Evolutionary conservation across 2,888 invertebrate genomes (phyloP).

Genomic region (Marronus borbonicus): DNA sequence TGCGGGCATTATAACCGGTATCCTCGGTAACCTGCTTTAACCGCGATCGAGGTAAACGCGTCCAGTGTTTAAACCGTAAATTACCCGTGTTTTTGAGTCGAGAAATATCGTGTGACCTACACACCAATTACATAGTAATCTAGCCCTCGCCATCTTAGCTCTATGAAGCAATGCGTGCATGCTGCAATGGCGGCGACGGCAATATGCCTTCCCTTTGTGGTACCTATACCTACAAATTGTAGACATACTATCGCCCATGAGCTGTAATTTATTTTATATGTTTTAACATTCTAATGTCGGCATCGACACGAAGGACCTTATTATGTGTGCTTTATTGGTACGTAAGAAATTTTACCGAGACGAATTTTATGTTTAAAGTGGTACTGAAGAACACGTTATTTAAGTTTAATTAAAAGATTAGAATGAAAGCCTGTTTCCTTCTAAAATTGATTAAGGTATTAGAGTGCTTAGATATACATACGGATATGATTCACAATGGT

Average conservation of each 20-base stretch:
- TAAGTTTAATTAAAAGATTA: too few species aligned
- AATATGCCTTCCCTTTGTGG: constrained; percentile 21
- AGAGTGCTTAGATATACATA: too few species aligned
- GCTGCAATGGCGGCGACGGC: constrained; percentile 47
- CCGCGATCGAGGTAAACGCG: constrained; percentile 51
- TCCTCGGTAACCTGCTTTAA: constrained; percentile 48
- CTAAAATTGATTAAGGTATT: too few species aligned
- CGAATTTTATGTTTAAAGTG: too few species aligned
- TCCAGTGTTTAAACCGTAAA: constrained; percentile 48
- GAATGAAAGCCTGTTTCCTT: too few species aligned
- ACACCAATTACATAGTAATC: constrained; percentile 53
- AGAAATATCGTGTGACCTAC: constrained; percentile 53
- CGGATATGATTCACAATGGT: too few species aligned
- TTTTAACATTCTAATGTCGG: constrained; percentile 26
- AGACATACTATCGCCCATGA: constrained; percentile 36
- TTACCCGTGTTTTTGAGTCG: constrained; percentile 49
- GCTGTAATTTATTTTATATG: constrained; percentile 45
- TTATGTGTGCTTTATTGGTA: neutral
- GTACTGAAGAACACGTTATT: too few species aligned
- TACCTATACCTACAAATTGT: constrained; percentile 48
- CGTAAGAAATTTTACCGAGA: too few species aligned
- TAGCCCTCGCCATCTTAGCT: constrained; percentile 56
- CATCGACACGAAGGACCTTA: constrained; percentile 44
- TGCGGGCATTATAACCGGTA: constrained; percentile 51
- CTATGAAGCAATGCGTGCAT: constrained; percentile 47